Evolutionary conservation across 2,797 vertebrate species (phyloP).

Genomic region (Rhincodon typus): DNA sequence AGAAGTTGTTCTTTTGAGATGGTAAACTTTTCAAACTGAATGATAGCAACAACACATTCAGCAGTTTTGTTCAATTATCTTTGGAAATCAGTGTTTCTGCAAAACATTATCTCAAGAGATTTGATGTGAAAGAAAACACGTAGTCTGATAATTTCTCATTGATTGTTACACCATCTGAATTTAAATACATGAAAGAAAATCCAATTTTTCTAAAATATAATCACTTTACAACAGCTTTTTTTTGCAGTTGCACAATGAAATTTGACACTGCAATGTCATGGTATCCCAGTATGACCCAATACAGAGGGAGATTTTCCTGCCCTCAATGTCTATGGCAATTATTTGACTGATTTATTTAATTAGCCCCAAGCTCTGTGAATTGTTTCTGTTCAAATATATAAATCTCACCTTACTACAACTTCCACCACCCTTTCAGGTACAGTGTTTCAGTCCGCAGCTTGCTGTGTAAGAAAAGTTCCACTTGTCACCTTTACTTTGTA

Average conservation of each 20-base stretch:
- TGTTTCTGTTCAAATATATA: neutral
- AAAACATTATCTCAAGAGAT: neutral
- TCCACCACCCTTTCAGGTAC: neutral
- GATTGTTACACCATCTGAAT: neutral
- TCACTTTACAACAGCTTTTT: neutral
- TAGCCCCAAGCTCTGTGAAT: neutral
- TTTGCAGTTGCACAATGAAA: neutral
- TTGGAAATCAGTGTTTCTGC: neutral
- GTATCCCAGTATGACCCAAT: neutral
- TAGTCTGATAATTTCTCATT: neutral
- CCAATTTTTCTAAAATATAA: neutral
- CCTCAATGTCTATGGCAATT: neutral
- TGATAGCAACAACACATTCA: neutral
- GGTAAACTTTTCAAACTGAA: neutral
- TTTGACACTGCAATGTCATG: neutral
- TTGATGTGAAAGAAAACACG: neutral
- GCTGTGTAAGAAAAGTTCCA: neutral
- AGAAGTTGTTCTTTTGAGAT: neutral
- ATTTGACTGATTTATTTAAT: neutral
- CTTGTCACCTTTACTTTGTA: neutral
- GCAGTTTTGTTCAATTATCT: neutral
- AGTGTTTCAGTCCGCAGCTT: neutral
- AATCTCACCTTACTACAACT: too few relatives aligned
- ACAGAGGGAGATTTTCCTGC: neutral
- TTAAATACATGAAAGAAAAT: conserved; percentile 16